Percentiles rank a stretch among this genome's conserved stretches.
phyloP scores from a whole-genome alignment of 1,140 invertebrate species.

The Drosophila kohkoa region DNA sequence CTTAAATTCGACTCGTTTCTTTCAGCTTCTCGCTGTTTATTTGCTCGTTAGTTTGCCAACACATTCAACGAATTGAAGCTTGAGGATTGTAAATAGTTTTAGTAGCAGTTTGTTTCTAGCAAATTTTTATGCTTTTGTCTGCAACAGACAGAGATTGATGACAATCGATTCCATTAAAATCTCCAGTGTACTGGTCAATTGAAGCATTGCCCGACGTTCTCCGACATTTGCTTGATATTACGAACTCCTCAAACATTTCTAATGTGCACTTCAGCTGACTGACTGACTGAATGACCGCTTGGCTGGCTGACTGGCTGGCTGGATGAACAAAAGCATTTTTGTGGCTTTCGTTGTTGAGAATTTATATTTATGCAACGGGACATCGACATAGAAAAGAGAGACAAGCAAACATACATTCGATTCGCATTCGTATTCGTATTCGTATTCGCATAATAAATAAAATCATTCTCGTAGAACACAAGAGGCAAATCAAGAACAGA shows the following conservation, averaged over 20 bases:
- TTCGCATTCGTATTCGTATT: constrained; percentile 9
- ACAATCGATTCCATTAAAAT: constrained; percentile 34
- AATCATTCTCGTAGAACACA: constrained; percentile 33
- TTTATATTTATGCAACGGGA: constrained; percentile 44
- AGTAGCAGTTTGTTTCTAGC: constrained; percentile 7
- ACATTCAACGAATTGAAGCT: not conserved
- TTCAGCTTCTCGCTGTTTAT: not conserved
- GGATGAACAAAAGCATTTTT: constrained; percentile 33
- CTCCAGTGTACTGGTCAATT: constrained; percentile 33
- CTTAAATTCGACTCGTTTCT: not conserved
- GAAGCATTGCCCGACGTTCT: constrained; percentile 10
- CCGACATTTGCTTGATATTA: not conserved
- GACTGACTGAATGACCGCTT: no score
- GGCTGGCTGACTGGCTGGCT: not conserved
- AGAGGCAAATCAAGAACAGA: constrained; percentile 52
- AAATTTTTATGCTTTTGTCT: constrained; percentile 25
- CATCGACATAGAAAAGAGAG: constrained; percentile 23
- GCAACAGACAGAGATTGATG: constrained; percentile 49
- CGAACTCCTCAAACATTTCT: constrained; percentile 19
- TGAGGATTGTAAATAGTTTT: not conserved
- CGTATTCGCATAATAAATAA: constrained; percentile 28
- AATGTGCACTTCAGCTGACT: constrained; percentile 37
- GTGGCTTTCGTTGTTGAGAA: constrained; percentile 29
- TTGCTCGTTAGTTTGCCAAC: not conserved
- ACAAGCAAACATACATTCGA: constrained; percentile 14